These are phyloP conservation scores for Galaxias olidus DNA, from an alignment of 2,797 vertebrate genomes.

Conservation along the genomic window DNA sequence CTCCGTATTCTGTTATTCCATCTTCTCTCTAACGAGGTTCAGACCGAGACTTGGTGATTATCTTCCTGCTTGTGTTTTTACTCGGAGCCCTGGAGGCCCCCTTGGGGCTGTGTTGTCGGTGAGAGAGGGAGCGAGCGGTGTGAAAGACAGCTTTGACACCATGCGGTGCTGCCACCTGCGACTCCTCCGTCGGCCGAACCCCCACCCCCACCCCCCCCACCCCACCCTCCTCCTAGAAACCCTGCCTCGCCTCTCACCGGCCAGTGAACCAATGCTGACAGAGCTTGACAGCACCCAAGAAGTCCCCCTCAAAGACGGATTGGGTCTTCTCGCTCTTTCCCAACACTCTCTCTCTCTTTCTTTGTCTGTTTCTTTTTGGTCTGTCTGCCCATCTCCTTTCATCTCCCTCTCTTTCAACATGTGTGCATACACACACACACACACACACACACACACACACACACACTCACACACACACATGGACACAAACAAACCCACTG, in stretches of 20 bases:
- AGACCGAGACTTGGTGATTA: neutral
- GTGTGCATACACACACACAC: neutral
- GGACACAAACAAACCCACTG: no score
- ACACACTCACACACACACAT: neutral
- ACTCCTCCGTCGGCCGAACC: constrained; percentile 56
- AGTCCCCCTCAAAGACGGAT: constrained; percentile 51
- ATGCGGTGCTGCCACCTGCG: constrained; percentile 64
- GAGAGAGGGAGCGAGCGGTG: neutral
- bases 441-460: constrained; percentile 21
- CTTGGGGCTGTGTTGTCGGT: constrained; percentile 42
- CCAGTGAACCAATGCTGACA: constrained; percentile 60
- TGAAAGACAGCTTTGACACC: constrained; percentile 48
- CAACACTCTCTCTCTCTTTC: neutral
- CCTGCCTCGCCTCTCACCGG: constrained; percentile 46
- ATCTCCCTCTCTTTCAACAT: no score
- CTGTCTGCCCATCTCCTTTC: neutral
- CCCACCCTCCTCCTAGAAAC: neutral
- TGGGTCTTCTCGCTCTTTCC: constrained; percentile 27
- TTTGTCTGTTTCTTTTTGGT: constrained; percentile 20
- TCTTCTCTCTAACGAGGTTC: no score
- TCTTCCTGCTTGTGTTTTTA: neutral
- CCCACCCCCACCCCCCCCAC: no score
- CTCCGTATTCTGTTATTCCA: no score
- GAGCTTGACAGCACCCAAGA: constrained; percentile 57
- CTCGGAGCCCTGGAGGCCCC: constrained; percentile 35